A percentile compares a stretch with the other conserved stretches of the same genome.
Conservation (phyloP, 2,888 invertebrate genomes). For the Lochmaea capreae region DNA sequence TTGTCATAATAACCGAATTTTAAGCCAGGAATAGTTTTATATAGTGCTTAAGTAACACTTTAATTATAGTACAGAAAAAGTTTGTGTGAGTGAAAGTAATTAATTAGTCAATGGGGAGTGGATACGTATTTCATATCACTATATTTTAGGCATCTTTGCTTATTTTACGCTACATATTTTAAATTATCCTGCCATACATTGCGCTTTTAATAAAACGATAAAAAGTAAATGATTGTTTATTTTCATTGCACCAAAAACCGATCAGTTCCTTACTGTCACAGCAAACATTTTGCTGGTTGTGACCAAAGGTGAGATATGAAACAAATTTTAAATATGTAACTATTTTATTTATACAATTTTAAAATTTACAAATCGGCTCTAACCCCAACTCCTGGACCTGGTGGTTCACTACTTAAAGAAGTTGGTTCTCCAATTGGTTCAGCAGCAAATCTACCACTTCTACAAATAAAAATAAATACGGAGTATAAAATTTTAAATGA, state of each 20-base stretch:
- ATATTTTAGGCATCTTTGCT: conserved; percentile 34
- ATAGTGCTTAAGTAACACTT: not conserved
- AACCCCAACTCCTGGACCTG: conserved; percentile 91
- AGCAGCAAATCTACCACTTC: conserved; percentile 90
- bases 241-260: not conserved
- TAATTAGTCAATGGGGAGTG: conserved; percentile 42
- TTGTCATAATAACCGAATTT: conserved; percentile 10
- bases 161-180: conserved; percentile 43
- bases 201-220: conserved; percentile 40
- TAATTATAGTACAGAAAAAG: conserved; percentile 3
- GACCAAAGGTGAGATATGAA: not conserved
- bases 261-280: not conserved
- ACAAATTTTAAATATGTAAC: conserved; percentile 1
- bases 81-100: conserved; percentile 14
- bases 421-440: conserved; percentile 93
- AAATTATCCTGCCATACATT: conserved; percentile 38
- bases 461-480: conserved; percentile 56
- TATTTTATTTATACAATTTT: conserved; percentile 21
- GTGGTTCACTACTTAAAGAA: conserved; percentile 86
- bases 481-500: not conserved
- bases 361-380: conserved; percentile 75
- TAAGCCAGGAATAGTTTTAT: not conserved
- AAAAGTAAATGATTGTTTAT: conserved; percentile 3
- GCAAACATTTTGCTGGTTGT: not conserved
- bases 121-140: conserved; percentile 45